phyloP scores from a whole-genome alignment of 2,113 vertebrate species.

The Misgurnus mizolepis region DNA sequence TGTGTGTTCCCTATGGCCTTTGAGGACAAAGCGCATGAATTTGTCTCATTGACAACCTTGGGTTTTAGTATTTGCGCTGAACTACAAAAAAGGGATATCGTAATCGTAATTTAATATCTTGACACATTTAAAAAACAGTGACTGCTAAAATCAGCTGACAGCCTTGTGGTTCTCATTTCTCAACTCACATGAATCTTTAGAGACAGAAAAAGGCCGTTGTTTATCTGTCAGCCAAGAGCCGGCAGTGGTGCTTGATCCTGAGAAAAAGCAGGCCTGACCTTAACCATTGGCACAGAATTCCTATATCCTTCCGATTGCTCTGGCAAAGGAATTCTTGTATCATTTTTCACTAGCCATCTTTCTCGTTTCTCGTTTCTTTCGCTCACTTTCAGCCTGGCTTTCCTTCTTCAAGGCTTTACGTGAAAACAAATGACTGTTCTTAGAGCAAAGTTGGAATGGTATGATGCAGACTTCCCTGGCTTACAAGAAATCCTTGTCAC shows the following conservation, averaged over 20 bases:
- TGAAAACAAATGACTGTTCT: constrained; percentile 16
- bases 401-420: neutral
- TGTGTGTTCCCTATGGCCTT: too few relatives aligned
- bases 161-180: constrained; percentile 2
- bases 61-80: too few relatives aligned
- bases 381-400: neutral
- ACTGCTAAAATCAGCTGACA: constrained; percentile 7
- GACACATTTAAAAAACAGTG: neutral
- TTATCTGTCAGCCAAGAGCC: constrained; percentile 26
- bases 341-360: constrained; percentile 34
- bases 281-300: constrained; percentile 31
- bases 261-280: constrained; percentile 46
- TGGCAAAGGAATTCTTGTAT: constrained; percentile 12
- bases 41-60: too few relatives aligned
- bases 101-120: neutral
- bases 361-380: neutral
- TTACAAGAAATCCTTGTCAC: constrained; percentile 25
- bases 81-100: too few relatives aligned
- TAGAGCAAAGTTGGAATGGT: neutral
- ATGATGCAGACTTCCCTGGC: neutral
- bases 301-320: constrained; percentile 38
- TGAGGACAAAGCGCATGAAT: too few relatives aligned
- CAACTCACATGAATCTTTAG: constrained; percentile 5
- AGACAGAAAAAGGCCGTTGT: constrained; percentile 15
- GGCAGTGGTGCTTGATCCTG: constrained; percentile 22